Percentiles rank a stretch among this genome's conserved stretches.
phyloP scores from a whole-genome alignment of 2,888 invertebrate genomes.

The Graphium colonna region DNA sequence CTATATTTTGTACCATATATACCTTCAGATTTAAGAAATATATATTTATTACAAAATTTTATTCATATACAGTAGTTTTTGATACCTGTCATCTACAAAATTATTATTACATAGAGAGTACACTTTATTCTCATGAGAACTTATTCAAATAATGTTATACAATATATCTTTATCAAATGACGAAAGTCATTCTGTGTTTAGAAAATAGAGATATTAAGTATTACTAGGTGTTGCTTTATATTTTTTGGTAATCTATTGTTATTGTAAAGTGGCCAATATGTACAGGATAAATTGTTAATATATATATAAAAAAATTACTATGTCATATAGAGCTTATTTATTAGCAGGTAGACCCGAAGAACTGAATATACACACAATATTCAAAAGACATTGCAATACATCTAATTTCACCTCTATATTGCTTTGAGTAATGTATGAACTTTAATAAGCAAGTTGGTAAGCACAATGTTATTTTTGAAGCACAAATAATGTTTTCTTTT shows the following conservation, averaged over 20 bases:
- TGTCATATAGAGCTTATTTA: slow-evolving; percentile 40
- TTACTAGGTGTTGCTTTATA: slow-evolving; percentile 28
- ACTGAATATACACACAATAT: slow-evolving; percentile 27
- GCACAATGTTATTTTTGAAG: slow-evolving; percentile 32
- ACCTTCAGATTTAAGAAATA: slow-evolving; percentile 25
- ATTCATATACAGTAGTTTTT: slow-evolving; percentile 30
- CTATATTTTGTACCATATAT: slow-evolving; percentile 32
- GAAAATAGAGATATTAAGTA: slow-evolving; percentile 21
- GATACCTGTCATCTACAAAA: slow-evolving; percentile 34
- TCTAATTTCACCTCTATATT: slow-evolving; percentile 23
- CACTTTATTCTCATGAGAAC: slow-evolving; percentile 8
- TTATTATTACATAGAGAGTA: slow-evolving; percentile 18
- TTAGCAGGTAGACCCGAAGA: slow-evolving; percentile 27
- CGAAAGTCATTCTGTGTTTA: slow-evolving; percentile 29
- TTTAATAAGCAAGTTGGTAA: slow-evolving; percentile 25
- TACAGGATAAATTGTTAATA: slow-evolving; percentile 24
- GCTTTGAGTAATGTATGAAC: slow-evolving; percentile 23
- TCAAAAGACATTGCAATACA: slow-evolving; percentile 24
- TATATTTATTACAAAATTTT: slow-evolving; percentile 26
- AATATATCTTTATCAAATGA: slow-evolving; percentile 26
- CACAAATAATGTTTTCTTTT: slow-evolving; percentile 20
- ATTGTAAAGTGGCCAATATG: slow-evolving; percentile 42
- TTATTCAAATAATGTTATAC: slow-evolving; percentile 20
- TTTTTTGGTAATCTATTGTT: slow-evolving; percentile 28
- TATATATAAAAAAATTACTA: slow-evolving; percentile 31